Conservation (phyloP, 2,888 invertebrate species). For the Oxystoma pomonae region DNA sequence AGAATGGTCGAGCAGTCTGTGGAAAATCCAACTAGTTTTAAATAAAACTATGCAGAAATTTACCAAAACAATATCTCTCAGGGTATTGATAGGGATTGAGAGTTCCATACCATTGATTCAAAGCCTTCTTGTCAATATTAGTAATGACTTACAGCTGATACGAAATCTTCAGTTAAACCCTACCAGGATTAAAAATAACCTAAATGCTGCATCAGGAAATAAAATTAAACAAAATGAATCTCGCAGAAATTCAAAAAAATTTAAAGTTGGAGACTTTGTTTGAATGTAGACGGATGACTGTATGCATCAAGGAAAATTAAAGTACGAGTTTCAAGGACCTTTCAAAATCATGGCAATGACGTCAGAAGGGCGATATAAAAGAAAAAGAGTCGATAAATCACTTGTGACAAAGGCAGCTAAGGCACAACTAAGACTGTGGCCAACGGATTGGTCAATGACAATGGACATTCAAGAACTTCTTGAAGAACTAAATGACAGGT, state of each 20-base stretch:
- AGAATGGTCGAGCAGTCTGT: slow-evolving; percentile 12
- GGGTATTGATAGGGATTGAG: slow-evolving; percentile 24
- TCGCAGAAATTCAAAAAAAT: slow-evolving; percentile 3
- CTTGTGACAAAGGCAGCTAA: slow-evolving; percentile 19
- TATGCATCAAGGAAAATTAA: slow-evolving; percentile 18
- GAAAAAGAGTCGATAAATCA: slow-evolving; percentile 16
- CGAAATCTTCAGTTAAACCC: slow-evolving; percentile 19
- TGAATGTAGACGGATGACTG: slow-evolving; percentile 15
- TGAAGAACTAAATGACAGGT: slow-evolving; percentile 1
- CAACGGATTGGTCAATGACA: slow-evolving; percentile 17
- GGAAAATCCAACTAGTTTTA: slow-evolving; percentile 24
- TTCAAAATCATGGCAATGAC: slow-evolving; percentile 15
- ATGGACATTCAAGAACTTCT: slow-evolving; percentile 15
- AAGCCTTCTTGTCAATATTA: slow-evolving; percentile 14
- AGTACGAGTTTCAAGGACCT: slow-evolving; percentile 20
- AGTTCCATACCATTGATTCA: slow-evolving; percentile 24
- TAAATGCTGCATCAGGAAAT: slow-evolving; percentile 1
- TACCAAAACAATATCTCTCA: slow-evolving; percentile 23
- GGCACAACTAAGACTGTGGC: slow-evolving; percentile 21
- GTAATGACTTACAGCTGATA: slow-evolving; percentile 16
- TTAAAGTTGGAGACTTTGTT: slow-evolving; percentile 11
- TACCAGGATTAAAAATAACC: slow-evolving; percentile 5
- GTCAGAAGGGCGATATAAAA: slow-evolving; percentile 17
- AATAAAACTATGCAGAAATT: slow-evolving; percentile 28
- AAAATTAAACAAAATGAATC: slow-evolving; percentile 2